Percentiles rank a stretch among this genome's conserved stretches.
Conservation (phyloP, 2,888 invertebrate species). For the Desoria tigrina region DNA sequence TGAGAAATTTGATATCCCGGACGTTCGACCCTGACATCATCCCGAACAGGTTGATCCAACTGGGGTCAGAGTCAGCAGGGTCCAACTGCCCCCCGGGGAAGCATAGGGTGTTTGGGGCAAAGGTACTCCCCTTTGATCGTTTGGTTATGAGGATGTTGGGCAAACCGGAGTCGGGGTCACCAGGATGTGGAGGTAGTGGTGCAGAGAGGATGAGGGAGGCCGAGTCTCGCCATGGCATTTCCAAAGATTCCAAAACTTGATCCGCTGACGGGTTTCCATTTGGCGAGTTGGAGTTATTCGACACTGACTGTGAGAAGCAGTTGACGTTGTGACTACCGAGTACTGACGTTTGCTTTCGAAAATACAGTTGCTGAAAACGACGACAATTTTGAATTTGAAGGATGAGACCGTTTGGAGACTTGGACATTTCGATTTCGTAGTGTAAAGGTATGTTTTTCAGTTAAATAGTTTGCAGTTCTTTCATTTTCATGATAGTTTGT, state of each 20-base stretch:
- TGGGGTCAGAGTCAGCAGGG: slow-evolving; percentile 66
- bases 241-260: too few relatives aligned
- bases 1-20: slow-evolving; percentile 13
- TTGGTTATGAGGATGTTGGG: neutral
- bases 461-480: too few relatives aligned
- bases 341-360: too few relatives aligned
- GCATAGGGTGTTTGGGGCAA: slow-evolving; percentile 77
- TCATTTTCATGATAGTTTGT: too few relatives aligned
- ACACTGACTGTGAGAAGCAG: slow-evolving; percentile 19
- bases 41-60: slow-evolving; percentile 69
- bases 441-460: too few relatives aligned
- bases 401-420: too few relatives aligned
- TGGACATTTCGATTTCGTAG: too few relatives aligned
- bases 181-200: neutral
- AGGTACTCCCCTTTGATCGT: slow-evolving; percentile 60
- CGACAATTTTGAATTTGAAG: too few relatives aligned
- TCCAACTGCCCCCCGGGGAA: slow-evolving; percentile 81
- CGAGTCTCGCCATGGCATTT: slow-evolving; percentile 44
- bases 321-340: too few relatives aligned
- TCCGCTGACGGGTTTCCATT: too few relatives aligned
- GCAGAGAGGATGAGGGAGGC: slow-evolving; percentile 35
- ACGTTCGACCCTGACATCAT: slow-evolving; percentile 7
- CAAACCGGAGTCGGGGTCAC: neutral
- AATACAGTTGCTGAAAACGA: too few relatives aligned
- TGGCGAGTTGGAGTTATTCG: slow-evolving; percentile 17